Evolutionary conservation across 2,113 vertebrate species (phyloP), one percentile per base, ranked within the genome.

Genomic region (Archilochus colubris): DNA sequence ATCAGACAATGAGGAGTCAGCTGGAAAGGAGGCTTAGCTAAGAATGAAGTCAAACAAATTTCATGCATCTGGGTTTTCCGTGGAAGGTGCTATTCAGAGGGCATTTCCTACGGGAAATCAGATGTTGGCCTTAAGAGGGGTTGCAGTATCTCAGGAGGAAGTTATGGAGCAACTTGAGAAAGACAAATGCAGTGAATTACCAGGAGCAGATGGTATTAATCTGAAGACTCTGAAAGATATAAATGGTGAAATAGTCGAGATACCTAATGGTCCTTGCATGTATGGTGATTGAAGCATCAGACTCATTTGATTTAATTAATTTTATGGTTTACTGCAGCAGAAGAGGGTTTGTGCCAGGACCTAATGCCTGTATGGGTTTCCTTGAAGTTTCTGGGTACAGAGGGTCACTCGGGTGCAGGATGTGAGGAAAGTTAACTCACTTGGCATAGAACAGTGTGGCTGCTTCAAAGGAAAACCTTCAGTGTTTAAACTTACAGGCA

Each of bases 201-300:
- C 59, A 95, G 67, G 46, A 95, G 91, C 96, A 97, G 94, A 92
- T 95, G 95, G 91, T 92, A 92, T 89, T 97, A 94, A 93, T 96
- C 79, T 94, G 93, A 95, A 66, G 36, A 82, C 55, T 63, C 55
- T 90, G 82, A 95, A 95, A 74, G 84, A 96, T 91, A 88, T 78
- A 76, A 93, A 86, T 84, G 90, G 94, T 87, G 89, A 95, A 96
- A 85, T 59, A 77, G 63, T 23, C 3, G 66, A 77, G 33, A 80
- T 43, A 44, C 21, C 81, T 77, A 51, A 82, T 70, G 53, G 88
- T 91, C 46, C 50, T 50, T 69, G 40, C 54, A 69, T 67, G 21
- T 93, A 85, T 2, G 2, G 51, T 57, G 84, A 59, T 80, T 90
- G 43, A 81, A 66, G 21, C 31, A 91, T 92, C 57, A 81, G 46